Percentiles rank a stretch among this genome's conserved stretches.
phyloP scores from a whole-genome alignment of 2,888 invertebrate species.

The Lissocephala sabroskyi region DNA sequence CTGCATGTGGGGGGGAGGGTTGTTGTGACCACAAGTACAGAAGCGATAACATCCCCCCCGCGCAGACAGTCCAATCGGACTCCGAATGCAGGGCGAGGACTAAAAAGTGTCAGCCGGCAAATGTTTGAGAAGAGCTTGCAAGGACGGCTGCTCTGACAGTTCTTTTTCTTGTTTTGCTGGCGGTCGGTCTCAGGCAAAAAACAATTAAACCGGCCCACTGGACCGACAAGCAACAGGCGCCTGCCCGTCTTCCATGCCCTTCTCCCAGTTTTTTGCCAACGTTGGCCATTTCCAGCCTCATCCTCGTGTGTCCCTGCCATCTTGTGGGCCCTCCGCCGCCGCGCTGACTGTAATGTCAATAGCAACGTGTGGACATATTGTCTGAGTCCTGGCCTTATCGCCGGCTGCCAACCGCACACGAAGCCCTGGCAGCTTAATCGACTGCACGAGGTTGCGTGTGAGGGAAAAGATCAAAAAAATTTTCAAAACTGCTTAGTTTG shows the following conservation, averaged over 20 bases:
- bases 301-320: neutral
- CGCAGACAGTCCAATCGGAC: neutral
- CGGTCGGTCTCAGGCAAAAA: too few relatives aligned
- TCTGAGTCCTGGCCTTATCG: conserved; percentile 36
- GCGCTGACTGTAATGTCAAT: conserved; percentile 51
- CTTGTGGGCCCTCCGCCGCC: too few relatives aligned
- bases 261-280: conserved; percentile 22
- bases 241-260: neutral
- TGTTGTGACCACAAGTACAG: conserved; percentile 1
- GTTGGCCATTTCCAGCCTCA: conserved; percentile 23
- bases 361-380: conserved; percentile 11
- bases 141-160: too few relatives aligned
- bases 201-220: conserved; percentile 38
- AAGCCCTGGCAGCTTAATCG: conserved; percentile 15
- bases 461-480: neutral
- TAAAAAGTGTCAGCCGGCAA: conserved; percentile 18
- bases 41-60: neutral
- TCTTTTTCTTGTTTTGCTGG: neutral
- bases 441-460: neutral
- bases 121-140: conserved; percentile 8
- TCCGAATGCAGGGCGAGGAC: neutral
- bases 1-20: neutral
- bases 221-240: conserved; percentile 32
- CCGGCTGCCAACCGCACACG: conserved; percentile 37
- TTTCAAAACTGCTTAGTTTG: too few relatives aligned